Evolutionary conservation across 35 echinoderm and acorn worm genomes (phyloP).

Genomic region (Anneissia japonica): DNA sequence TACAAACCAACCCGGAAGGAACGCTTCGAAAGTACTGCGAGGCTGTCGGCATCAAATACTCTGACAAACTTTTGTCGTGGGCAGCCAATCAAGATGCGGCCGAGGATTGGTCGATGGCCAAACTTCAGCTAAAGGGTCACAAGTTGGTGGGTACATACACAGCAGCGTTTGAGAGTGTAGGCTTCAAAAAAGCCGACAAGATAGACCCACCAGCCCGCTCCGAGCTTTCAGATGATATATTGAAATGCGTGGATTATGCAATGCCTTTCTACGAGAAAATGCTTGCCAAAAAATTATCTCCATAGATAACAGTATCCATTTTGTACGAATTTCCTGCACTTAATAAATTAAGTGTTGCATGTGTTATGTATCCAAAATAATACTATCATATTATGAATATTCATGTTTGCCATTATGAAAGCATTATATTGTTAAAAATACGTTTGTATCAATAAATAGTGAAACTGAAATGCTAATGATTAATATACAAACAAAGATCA

Average conservation of each 20-base stretch:
- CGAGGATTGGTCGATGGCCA: not conserved
- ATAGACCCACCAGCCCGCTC: not conserved
- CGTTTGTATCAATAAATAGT: too few species aligned
- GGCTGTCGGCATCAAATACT: conserved; percentile 15
- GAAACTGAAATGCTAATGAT: too few species aligned
- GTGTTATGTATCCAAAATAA: too few species aligned
- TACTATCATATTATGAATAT: too few species aligned
- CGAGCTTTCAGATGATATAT: not conserved
- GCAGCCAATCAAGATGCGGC: conserved; percentile 3
- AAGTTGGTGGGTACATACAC: not conserved
- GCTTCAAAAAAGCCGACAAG: not conserved
- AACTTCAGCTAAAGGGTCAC: not conserved
- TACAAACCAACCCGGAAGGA: conserved; percentile 5
- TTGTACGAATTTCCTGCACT: too few species aligned
- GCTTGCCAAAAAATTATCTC: not conserved
- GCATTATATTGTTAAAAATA: too few species aligned
- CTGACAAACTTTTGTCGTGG: conserved; percentile 28
- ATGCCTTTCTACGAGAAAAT: not conserved
- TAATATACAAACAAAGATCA: too few species aligned
- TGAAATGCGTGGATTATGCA: not conserved
- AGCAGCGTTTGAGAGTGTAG: not conserved
- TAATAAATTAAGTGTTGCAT: too few species aligned
- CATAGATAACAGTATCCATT: too few species aligned
- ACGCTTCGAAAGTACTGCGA: conserved; percentile 42
- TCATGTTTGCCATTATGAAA: too few species aligned